Evolutionary conservation across 2,797 vertebrate species (phyloP).

Genomic region (Sebastes paucispinis): DNA sequence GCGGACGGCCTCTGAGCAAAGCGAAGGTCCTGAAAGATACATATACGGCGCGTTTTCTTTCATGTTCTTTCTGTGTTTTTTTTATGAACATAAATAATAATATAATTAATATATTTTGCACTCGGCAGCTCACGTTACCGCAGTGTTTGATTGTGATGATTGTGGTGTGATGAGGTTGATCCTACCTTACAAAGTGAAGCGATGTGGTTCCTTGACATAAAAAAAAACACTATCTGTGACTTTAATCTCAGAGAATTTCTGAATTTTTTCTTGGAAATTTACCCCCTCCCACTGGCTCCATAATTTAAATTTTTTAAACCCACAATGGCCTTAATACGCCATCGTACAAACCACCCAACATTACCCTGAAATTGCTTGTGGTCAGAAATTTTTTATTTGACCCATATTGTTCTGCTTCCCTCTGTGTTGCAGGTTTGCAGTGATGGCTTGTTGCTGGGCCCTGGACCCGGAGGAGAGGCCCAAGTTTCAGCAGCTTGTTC

Average conservation of each 20-base stretch:
- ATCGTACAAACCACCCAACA: neutral
- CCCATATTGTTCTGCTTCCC: neutral
- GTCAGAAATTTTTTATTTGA: neutral
- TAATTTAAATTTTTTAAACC: too few relatives aligned
- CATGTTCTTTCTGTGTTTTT: neutral
- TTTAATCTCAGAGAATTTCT: too few relatives aligned
- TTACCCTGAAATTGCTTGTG: neutral
- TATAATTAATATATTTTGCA: too few relatives aligned
- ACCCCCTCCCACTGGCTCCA: too few relatives aligned
- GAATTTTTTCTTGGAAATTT: too few relatives aligned
- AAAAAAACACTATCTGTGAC: too few relatives aligned
- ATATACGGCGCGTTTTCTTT: neutral
- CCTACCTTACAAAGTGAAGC: neutral
- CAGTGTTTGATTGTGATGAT: too few relatives aligned
- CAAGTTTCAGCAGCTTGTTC: conserved; percentile 98
- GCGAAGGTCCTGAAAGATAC: neutral
- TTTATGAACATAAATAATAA: neutral
- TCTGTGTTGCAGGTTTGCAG: conserved; percentile 89
- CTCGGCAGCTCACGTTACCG: too few relatives aligned
- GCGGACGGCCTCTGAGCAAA: neutral
- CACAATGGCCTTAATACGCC: neutral
- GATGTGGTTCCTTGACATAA: neutral
- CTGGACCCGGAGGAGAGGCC: conserved; percentile 97
- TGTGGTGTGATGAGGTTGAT: too few relatives aligned
- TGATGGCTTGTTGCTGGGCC: conserved; percentile 99